Conservation (phyloP, 2,888 invertebrate species). For the Clivina fossor region DNA sequence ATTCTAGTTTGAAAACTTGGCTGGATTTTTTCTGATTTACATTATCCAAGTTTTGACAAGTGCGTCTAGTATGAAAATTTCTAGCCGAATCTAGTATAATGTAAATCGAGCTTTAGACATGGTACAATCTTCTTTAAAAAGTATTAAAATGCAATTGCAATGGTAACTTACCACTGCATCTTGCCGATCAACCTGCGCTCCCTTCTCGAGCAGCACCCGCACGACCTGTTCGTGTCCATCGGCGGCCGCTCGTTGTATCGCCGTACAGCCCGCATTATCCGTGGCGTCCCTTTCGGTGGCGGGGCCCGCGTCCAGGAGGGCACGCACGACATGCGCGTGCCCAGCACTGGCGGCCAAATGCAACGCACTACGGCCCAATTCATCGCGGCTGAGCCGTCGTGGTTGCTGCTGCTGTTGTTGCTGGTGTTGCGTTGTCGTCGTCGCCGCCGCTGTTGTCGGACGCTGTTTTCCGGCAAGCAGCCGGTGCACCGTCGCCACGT, state of each 20-base stretch:
- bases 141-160: not conserved
- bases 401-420: conserved; percentile 38
- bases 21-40: too few species aligned
- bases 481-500: conserved; percentile 48
- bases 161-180: conserved; percentile 69
- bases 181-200: conserved; percentile 68
- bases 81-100: too few species aligned
- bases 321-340: conserved; percentile 48
- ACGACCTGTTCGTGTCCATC: conserved; percentile 80
- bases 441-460: too few species aligned
- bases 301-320: conserved; percentile 51
- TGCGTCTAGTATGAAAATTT: too few species aligned
- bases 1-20: too few species aligned
- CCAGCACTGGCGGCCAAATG: conserved; percentile 52
- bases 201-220: conserved; percentile 67
- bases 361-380: conserved; percentile 50
- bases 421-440: not conserved
- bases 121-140: too few species aligned
- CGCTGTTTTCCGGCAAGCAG: conserved; percentile 46
- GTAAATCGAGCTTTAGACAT: too few species aligned
- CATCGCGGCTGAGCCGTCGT: conserved; percentile 52
- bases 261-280: conserved; percentile 67
- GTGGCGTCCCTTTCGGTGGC: conserved; percentile 57
- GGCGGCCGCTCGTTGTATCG: conserved; percentile 77
- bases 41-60: too few species aligned